Conservation (phyloP, 2,797 vertebrate genomes). For the Clarias laeviceps region DNA sequence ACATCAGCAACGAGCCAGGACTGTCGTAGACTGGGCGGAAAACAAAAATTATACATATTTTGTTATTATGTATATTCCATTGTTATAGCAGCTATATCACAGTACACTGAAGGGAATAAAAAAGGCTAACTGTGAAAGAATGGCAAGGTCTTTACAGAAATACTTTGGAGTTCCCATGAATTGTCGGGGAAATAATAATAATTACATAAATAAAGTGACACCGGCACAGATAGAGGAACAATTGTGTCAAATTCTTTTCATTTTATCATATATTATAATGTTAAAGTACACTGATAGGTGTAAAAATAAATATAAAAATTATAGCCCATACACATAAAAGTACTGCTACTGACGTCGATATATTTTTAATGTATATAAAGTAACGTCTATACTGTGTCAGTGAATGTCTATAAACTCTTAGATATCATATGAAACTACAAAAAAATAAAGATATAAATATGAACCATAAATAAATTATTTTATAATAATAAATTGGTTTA, state of each 20-base stretch:
- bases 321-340: background rate
- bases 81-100: background rate
- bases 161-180: background rate
- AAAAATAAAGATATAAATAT: background rate
- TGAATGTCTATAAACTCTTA: background rate
- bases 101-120: background rate
- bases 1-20: constrained; percentile 87
- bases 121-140: background rate
- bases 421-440: background rate
- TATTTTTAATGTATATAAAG: background rate
- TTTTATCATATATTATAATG: background rate
- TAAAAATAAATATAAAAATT: background rate
- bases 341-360: background rate
- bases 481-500: too few relatives aligned
- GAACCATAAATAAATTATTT: background rate
- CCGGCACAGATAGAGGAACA: background rate
- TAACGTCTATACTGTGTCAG: background rate
- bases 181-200: background rate
- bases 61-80: background rate
- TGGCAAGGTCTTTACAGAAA: background rate
- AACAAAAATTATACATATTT: background rate
- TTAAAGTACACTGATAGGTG: too few relatives aligned
- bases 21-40: constrained; percentile 86
- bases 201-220: background rate
- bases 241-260: background rate